phyloP scores from a whole-genome alignment of 2,888 invertebrate genomes.

The Nyleta sp. region DNA sequence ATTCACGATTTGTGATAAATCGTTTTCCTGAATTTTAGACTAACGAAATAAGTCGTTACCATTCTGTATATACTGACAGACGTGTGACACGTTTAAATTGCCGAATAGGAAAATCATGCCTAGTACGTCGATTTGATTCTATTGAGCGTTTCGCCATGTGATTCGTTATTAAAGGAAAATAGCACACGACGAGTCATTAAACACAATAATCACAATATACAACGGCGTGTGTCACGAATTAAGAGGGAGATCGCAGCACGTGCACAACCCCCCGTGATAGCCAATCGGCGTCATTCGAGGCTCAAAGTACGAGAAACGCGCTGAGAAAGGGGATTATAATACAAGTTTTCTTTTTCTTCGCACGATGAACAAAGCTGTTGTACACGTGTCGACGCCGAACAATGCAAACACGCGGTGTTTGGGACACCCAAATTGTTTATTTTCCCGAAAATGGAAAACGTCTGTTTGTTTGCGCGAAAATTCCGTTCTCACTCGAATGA shows the following conservation, averaged over 20 bases:
- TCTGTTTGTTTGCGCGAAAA: too few species aligned
- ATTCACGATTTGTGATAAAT: too few species aligned
- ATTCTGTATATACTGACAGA: constrained; percentile 1
- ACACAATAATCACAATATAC: constrained; percentile 70
- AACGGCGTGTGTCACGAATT: constrained; percentile 72
- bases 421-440: constrained; percentile 31
- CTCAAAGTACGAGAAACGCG: constrained; percentile 56
- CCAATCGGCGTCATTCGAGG: constrained; percentile 69
- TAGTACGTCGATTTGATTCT: constrained; percentile 39
- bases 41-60: neutral
- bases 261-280: constrained; percentile 70
- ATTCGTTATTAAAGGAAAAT: constrained; percentile 64
- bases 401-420: constrained; percentile 47
- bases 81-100: constrained; percentile 16
- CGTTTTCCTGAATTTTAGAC: neutral
- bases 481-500: too few species aligned
- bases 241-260: constrained; percentile 68
- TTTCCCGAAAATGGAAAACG: constrained; percentile 22
- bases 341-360: constrained; percentile 60
- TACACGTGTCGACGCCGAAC: constrained; percentile 55
- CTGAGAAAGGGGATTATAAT: constrained; percentile 55
- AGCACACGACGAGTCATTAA: constrained; percentile 66
- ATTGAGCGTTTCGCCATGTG: constrained; percentile 47
- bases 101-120: constrained; percentile 35
- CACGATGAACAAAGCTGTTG: constrained; percentile 58